These are phyloP conservation scores for Mesorhabditis spiculigera DNA, from an alignment of 2,888 invertebrate species.

Conservation along the genomic window DNA sequence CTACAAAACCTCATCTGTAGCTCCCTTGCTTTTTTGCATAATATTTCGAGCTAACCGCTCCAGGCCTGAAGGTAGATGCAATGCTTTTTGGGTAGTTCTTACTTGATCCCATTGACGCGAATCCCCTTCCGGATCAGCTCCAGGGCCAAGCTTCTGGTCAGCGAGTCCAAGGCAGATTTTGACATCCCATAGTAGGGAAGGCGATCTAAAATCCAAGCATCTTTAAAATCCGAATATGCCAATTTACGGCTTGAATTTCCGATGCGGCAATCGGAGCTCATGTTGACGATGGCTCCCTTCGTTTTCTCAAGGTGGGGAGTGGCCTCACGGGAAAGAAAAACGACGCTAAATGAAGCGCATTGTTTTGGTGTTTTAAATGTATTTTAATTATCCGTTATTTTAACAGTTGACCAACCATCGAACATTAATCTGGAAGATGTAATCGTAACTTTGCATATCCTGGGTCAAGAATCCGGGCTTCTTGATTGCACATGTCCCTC, in stretches of 20 bases:
- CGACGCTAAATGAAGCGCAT: conserved; percentile 1
- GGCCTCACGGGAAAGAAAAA: background rate
- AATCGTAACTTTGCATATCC: background rate
- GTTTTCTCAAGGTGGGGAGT: background rate
- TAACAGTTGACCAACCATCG: background rate
- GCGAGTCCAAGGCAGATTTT: background rate
- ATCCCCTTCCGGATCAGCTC: conserved; percentile 1
- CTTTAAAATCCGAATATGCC: background rate
- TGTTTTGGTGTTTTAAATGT: too few relatives aligned
- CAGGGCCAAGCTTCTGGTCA: background rate
- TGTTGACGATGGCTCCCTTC: background rate
- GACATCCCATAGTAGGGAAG: background rate
- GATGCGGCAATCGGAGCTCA: background rate
- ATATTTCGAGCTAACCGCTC: background rate
- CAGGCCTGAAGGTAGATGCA: background rate
- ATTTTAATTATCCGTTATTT: background rate
- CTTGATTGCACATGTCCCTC: background rate
- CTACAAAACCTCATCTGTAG: background rate
- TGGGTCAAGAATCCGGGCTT: background rate
- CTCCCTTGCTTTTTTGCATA: conserved; percentile 1
- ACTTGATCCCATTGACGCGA: conserved; percentile 6
- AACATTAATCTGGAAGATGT: background rate
- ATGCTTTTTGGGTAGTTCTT: background rate
- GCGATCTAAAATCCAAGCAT: background rate
- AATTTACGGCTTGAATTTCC: background rate